These are phyloP conservation scores for Drosophila setosimentum DNA, from an alignment of 2,888 invertebrate species.

Conservation along the genomic window DNA sequence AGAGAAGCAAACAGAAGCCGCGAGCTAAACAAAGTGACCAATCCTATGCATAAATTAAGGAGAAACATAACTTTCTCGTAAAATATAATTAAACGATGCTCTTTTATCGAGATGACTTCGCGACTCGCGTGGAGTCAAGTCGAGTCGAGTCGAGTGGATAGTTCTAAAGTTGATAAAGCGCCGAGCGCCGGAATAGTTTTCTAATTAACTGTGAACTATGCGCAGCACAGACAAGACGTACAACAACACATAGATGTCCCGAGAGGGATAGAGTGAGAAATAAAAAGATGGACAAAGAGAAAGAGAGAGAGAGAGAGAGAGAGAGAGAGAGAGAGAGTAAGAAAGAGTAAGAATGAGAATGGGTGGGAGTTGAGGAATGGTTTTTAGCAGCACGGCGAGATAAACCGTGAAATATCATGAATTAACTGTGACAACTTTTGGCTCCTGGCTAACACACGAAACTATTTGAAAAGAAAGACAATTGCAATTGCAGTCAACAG, in stretches of 20 bases:
- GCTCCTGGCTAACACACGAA: conserved; percentile 58
- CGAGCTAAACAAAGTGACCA: conserved; percentile 48
- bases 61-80: conserved; percentile 50
- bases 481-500: conserved; percentile 58
- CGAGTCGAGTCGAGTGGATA: conserved; percentile 38
- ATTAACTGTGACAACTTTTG: conserved; percentile 75
- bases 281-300: conserved; percentile 3
- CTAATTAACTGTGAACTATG: conserved; percentile 78
- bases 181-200: conserved; percentile 70
- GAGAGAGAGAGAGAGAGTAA: conserved; percentile 4
- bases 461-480: conserved; percentile 78
- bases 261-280: neutral
- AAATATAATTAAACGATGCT: conserved; percentile 70
- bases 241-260: neutral
- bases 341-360: neutral
- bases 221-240: conserved; percentile 48
- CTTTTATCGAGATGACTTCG: conserved; percentile 29
- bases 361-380: neutral
- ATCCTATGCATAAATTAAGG: conserved; percentile 46
- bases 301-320: neutral
- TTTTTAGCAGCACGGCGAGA: conserved; percentile 54
- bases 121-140: conserved; percentile 3
- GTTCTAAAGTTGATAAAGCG: conserved; percentile 70
- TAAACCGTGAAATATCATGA: conserved; percentile 80
- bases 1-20: conserved; percentile 12